Base-by-base conservation (phyloP, 2,888 invertebrate genomes). In the Acleris sparsana region DNA sequence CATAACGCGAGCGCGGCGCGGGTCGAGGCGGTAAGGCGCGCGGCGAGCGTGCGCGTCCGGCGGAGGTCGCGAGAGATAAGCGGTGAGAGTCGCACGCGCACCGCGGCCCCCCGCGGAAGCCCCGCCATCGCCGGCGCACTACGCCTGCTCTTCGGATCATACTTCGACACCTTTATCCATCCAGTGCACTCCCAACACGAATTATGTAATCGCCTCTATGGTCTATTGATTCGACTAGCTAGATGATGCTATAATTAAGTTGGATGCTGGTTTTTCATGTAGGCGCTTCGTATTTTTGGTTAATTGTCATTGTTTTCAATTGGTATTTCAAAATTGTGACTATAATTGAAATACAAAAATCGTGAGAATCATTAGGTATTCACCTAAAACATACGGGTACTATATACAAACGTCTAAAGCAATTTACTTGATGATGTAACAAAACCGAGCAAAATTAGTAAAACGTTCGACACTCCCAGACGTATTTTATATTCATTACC, bases 21-120 rank as follows among this genome's bases (percentile, higher is more conserved):
- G 74, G 73, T 78, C 75, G 76, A 66, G 76, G 77, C 79, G 82
- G 80, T 75, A 76, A 80, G 83, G 81, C 82, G 83, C 88, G 86
- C 85, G 80, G 84, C 80, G 82, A 75, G 85, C 87, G 88, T 90
- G 87, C 90, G 90, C 90, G 90, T 89, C 86, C 87, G 84, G 83
- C 91, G 90, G 92, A 91, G 92, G 92, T 90, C 92, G 92, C 92
- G 89, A 83, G 87, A 92, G 92, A 92, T 92, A 92, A 92, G 83
- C 85, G 89, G 92, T 87, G 92, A 92, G 91, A 92, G 91, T 84
- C 90, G 88, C 85, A 85, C 79, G 89, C 90, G 88, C 89, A 84
- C 46, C 64, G 79, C 79, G 78, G 79, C 76, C 79, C 71, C 72
- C 75, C 82, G 77, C 79, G 82, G 74, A 79, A 72, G 72, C 79